Evolutionary conservation across 2,113 vertebrate genomes (phyloP).

Genomic region (Empidonax alnorum): DNA sequence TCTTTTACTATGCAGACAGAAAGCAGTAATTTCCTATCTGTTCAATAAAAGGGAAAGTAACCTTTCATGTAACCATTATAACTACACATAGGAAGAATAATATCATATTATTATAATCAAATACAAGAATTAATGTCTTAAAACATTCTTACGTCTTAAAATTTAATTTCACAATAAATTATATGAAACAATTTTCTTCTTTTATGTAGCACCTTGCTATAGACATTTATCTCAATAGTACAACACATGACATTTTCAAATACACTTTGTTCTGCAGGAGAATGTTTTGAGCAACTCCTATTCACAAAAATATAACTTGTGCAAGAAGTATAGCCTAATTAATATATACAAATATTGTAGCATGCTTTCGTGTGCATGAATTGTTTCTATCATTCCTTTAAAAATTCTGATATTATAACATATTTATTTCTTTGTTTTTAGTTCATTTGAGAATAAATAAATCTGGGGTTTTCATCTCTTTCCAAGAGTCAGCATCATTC

Average conservation of each 20-base stretch:
- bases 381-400: not conserved
- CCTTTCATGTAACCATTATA: not conserved
- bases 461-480: not conserved
- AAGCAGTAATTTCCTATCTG: conserved; percentile 1
- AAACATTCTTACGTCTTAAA: not conserved
- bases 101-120: not conserved
- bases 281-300: not conserved
- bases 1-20: not conserved
- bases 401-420: not conserved
- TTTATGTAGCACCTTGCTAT: not conserved
- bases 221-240: not conserved
- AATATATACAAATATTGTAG: not conserved
- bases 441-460: not conserved
- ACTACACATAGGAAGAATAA: not conserved
- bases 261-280: not conserved
- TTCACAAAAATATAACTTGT: not conserved
- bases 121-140: not conserved
- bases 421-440: not conserved
- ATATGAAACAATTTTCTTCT: accelerated
- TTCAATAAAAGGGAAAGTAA: not conserved
- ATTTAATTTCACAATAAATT: not conserved
- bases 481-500: not conserved
- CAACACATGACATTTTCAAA: not conserved
- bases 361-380: not conserved
- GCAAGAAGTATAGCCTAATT: not conserved